A percentile compares a stretch with the other conserved stretches of the same genome.
Evolutionary conservation across 2,888 invertebrate species (phyloP).

Genomic region (Brachylomia viminalis): DNA sequence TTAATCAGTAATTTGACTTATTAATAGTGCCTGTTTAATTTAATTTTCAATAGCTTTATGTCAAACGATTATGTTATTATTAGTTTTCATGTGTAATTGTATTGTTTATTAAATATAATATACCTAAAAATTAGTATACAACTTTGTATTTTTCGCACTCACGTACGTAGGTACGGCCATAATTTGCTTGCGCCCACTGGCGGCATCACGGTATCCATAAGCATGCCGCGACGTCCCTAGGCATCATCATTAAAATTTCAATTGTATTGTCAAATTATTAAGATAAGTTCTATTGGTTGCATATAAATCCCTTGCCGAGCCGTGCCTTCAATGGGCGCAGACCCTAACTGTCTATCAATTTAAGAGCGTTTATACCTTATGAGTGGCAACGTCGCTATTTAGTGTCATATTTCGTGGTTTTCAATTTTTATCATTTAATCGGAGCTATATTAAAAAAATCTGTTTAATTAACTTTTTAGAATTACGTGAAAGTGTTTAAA

Average conservation of each 20-base stretch:
- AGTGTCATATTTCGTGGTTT: too few relatives aligned
- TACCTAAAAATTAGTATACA: conserved; percentile 35
- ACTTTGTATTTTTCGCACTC: background rate
- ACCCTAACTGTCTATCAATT: background rate
- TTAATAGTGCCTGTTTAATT: conserved; percentile 52
- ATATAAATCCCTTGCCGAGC: background rate
- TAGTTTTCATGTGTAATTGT: conserved; percentile 61
- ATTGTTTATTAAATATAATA: conserved; percentile 66
- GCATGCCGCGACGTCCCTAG: background rate
- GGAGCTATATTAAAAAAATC: too few relatives aligned
- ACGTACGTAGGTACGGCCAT: background rate
- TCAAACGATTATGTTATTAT: conserved; percentile 60
- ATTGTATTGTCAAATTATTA: background rate
- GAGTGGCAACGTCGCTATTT: too few relatives aligned
- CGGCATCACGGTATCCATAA: background rate
- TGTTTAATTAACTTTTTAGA: too few relatives aligned
- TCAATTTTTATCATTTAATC: too few relatives aligned
- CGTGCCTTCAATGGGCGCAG: background rate
- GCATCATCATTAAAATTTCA: background rate
- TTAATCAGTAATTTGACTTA: conserved; percentile 53
- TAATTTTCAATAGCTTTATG: conserved; percentile 60
- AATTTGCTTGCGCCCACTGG: background rate
- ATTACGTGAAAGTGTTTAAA: too few relatives aligned
- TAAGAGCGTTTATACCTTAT: too few relatives aligned
- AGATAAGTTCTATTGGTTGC: background rate